Conservation (phyloP, 2,797 vertebrate species). For the Hylomyscus alleni region DNA sequence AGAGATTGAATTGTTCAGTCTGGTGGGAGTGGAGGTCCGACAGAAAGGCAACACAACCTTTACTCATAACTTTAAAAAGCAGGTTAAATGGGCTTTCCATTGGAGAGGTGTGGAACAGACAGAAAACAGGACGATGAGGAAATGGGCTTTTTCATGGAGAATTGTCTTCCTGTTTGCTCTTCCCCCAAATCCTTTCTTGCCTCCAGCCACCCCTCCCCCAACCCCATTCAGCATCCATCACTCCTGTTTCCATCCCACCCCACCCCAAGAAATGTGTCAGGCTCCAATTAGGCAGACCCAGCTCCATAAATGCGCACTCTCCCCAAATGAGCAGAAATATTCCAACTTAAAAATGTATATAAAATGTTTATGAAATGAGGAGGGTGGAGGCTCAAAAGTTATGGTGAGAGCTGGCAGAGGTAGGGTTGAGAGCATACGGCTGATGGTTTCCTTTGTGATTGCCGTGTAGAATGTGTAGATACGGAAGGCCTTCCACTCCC, state of each 20-base stretch:
- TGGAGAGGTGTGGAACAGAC: constrained; percentile 76
- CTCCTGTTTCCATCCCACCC: neutral
- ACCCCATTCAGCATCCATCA: neutral
- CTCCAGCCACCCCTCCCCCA: neutral
- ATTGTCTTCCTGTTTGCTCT: neutral
- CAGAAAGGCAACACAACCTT: constrained; percentile 72
- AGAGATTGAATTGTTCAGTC: constrained; percentile 84
- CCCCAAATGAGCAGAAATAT: constrained; percentile 71
- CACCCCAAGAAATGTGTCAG: constrained; percentile 38
- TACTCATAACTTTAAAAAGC: constrained; percentile 77
- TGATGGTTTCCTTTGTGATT: constrained; percentile 57
- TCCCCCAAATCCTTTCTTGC: neutral
- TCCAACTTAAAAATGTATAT: constrained; percentile 72
- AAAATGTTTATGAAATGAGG: constrained; percentile 78
- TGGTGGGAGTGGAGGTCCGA: constrained; percentile 61
- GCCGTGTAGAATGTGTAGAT: constrained; percentile 67
- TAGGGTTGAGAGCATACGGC: neutral
- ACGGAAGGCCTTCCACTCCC: neutral
- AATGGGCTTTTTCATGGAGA: constrained; percentile 61
- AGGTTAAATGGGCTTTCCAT: constrained; percentile 81
- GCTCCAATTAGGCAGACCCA: constrained; percentile 57
- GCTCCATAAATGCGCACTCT: constrained; percentile 51
- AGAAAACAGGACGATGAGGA: constrained; percentile 74
- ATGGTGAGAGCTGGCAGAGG: constrained; percentile 54
- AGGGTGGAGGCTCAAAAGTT: constrained; percentile 63